Conservation (phyloP, 2,113 vertebrate genomes). For the Machaerirhynchus nigripectus region DNA sequence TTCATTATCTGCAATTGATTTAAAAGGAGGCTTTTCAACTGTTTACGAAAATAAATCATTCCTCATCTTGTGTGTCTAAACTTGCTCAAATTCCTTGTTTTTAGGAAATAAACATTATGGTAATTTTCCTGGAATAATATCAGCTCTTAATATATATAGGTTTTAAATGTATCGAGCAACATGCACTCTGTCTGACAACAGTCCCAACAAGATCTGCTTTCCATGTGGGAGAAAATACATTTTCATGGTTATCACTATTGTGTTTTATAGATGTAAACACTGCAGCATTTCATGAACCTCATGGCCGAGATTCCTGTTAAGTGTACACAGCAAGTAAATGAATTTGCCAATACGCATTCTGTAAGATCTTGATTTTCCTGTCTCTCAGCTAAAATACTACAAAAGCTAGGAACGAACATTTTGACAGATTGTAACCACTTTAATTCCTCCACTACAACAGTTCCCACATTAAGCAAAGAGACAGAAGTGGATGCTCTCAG, state of each 20-base stretch:
- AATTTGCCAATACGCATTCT: neutral
- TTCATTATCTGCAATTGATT: conserved; percentile 29
- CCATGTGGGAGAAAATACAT: neutral
- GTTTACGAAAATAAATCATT: conserved; percentile 18
- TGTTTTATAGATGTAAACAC: neutral
- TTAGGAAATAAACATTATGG: neutral
- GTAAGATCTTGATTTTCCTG: neutral
- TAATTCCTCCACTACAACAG: neutral
- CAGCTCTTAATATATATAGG: neutral
- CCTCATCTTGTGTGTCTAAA: neutral
- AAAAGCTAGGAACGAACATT: neutral
- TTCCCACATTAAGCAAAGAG: neutral
- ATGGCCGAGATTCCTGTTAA: neutral
- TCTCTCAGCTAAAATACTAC: neutral
- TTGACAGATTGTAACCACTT: neutral
- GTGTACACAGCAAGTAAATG: neutral
- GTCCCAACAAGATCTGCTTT: neutral
- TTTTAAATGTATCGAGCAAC: neutral
- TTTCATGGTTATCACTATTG: neutral
- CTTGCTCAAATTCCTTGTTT: neutral
- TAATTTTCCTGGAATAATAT: neutral
- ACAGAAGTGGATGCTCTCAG: neutral
- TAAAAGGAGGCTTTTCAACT: conserved; percentile 2
- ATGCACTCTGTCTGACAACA: neutral
- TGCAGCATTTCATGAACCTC: neutral